Conservation (phyloP, 2,113 vertebrate species). For the Gymnobelideus leadbeateri region DNA sequence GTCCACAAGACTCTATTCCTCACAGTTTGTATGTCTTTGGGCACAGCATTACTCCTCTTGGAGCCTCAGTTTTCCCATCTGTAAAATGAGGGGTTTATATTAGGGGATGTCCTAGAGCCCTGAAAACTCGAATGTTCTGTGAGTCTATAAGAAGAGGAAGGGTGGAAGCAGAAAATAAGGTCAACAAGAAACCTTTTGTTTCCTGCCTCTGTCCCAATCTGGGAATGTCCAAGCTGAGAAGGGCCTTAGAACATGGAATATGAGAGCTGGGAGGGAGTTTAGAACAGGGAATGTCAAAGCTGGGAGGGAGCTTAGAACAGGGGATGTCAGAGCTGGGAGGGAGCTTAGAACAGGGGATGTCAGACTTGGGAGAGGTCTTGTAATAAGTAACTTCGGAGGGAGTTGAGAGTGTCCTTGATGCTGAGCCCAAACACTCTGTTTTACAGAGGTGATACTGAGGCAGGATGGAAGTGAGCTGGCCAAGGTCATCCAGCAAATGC, state of each 20-base stretch:
- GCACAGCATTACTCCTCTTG: not conserved
- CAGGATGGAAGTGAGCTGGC: too few species aligned
- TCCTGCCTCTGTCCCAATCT: too few species aligned
- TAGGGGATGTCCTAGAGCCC: not conserved
- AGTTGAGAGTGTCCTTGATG: not conserved
- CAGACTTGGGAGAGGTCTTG: accelerated
- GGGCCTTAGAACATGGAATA: accelerated
- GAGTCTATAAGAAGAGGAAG: accelerated
- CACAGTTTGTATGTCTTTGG: not conserved
- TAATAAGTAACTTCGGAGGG: not conserved
- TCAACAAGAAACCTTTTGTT: too few species aligned
- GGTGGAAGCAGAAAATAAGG: not conserved
- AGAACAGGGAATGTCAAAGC: too few species aligned
- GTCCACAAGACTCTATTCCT: too few species aligned
- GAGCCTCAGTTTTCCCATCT: constrained; percentile 1
- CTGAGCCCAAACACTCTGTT: not conserved
- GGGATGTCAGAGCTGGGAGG: too few species aligned
- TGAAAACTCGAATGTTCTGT: too few species aligned
- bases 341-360: too few species aligned
- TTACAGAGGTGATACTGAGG: not conserved
- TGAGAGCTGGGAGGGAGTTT: too few species aligned
- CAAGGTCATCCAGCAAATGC: constrained; percentile 3
- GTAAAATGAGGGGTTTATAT: too few species aligned
- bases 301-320: too few species aligned
- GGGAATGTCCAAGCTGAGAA: too few species aligned